These are phyloP conservation scores for Steinernema hermaphroditum DNA, from an alignment of 2,888 invertebrate genomes.

Conservation along the genomic window DNA sequence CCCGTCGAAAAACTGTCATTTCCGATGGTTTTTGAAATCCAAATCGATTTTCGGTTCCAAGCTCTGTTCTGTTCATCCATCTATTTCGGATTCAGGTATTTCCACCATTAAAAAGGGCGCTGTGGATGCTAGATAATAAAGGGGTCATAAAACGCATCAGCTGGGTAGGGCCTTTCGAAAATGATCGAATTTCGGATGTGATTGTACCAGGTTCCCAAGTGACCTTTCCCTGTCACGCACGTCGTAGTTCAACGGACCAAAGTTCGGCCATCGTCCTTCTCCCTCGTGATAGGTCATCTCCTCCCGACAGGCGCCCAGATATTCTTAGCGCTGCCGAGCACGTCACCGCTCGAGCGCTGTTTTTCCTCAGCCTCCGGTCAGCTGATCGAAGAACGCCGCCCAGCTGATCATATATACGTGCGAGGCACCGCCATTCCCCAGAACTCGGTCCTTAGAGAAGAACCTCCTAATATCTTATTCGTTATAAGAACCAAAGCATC, in stretches of 20 bases:
- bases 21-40: too few relatives aligned
- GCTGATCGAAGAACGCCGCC: constrained; percentile 24
- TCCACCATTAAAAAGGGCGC: too few relatives aligned
- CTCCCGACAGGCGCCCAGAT: constrained; percentile 17
- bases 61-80: too few relatives aligned
- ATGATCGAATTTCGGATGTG: too few relatives aligned
- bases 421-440: background rate
- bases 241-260: background rate
- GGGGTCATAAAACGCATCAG: too few relatives aligned
- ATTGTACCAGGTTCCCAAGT: too few relatives aligned
- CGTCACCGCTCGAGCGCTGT: constrained; percentile 8
- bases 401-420: constrained; percentile 23
- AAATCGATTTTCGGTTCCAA: too few relatives aligned
- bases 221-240: too few relatives aligned
- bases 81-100: too few relatives aligned
- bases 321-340: constrained; percentile 22
- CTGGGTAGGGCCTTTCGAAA: too few relatives aligned
- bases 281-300: constrained; percentile 26
- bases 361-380: constrained; percentile 8
- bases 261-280: constrained; percentile 5
- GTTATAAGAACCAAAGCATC: background rate
- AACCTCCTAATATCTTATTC: background rate
- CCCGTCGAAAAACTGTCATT: too few relatives aligned
- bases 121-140: too few relatives aligned
- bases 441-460: background rate